These are phyloP conservation scores for Narcine bancroftii DNA, from an alignment of 2,113 vertebrate species.

Conservation along the genomic window DNA sequence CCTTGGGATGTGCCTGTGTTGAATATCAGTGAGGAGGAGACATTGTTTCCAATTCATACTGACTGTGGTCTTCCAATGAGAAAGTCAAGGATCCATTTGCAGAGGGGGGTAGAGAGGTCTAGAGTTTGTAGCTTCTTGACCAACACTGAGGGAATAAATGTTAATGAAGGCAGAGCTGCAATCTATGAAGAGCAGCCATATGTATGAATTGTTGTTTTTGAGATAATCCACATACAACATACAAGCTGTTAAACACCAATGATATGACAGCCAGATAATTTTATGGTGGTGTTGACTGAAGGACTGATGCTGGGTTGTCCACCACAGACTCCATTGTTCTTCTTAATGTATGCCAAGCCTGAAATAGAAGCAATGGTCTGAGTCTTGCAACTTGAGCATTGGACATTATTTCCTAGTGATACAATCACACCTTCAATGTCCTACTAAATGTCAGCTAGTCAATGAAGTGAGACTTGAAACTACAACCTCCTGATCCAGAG, in stretches of 20 bases:
- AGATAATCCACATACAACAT: too few relatives aligned
- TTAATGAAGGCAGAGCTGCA: too few relatives aligned
- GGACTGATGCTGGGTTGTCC: background rate
- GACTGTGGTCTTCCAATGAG: too few relatives aligned
- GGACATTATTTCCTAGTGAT: background rate
- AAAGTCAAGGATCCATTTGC: too few relatives aligned
- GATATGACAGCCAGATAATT: background rate
- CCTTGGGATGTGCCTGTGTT: too few relatives aligned
- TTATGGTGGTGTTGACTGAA: background rate
- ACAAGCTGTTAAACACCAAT: background rate
- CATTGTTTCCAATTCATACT: too few relatives aligned
- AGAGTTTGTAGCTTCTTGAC: too few relatives aligned
- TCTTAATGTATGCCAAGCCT: background rate
- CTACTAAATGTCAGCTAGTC: background rate
- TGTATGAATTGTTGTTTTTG: too few relatives aligned
- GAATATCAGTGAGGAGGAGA: too few relatives aligned
- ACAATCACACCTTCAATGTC: background rate
- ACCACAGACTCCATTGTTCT: background rate
- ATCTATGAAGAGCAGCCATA: too few relatives aligned
- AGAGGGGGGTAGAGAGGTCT: too few relatives aligned
- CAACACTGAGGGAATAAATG: too few relatives aligned
- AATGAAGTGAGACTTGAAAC: background rate
- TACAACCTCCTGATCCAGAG: background rate
- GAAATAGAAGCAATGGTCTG: background rate
- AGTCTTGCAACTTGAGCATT: background rate